Evolutionary conservation across 2,797 vertebrate genomes (phyloP), one percentile per base, ranked within the genome.

Genomic region (Florisuga fusca): DNA sequence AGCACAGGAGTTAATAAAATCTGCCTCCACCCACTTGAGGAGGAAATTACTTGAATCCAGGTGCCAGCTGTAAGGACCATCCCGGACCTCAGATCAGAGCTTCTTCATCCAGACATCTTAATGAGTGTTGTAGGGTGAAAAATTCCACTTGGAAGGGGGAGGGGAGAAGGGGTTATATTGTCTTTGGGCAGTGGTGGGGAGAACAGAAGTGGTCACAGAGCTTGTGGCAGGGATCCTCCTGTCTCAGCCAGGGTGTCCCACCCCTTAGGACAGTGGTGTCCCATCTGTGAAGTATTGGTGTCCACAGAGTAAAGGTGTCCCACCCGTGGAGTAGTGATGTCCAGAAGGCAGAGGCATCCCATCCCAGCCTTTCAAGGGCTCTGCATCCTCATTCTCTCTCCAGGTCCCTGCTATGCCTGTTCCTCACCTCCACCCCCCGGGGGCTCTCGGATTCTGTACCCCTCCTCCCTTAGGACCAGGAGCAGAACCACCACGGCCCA

Each of bases 161-260:
- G 2, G n/a, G n/a, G n/a, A n/a, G 50, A 31, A 48, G 31, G 61
- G 6, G 6, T 23, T 7, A 2, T 3, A 15, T 0, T 2, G 26
- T 51, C 2, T 0, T 78, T 63, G 8, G 46, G 26, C 21, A 23
- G 10, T 38, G 27, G 3, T 7, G 63, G 46, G 55, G 43, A 66
- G 63, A 63, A 15, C 31, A 3, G 5, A 31, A 55, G 73, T 0
- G n/a, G 8, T 25, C 45, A 21, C 67, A 27, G 19, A 36, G 12
- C 26, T 15, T 19, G 45, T 20, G n/a, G 15, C 69, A 41, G 43
- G 41, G 23, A 21, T 31, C 8, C 10, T 26, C 23, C 15, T 4
- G 6, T 33, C 78, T 33, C 57, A 29, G 51, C 2, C 3, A 8
- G 64, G 7, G 10, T 19, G 57, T 55, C 72, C n/a, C n/a, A n/a